Base-by-base conservation (phyloP, 1,140 invertebrate species). In the Asobara japonica region DNA sequence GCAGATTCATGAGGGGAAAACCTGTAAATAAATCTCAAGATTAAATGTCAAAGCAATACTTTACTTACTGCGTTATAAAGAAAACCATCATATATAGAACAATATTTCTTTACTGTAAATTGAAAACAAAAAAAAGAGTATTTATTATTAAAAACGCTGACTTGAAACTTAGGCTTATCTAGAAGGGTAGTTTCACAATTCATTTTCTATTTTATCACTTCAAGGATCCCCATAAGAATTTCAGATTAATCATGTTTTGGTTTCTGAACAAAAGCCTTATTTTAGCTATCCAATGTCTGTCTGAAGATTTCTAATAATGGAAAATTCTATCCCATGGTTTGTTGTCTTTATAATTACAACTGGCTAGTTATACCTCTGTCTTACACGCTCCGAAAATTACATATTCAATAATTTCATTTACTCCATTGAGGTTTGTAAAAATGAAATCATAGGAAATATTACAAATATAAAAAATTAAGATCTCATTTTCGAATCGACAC, bases 11-110 rank as follows among this genome's bases (percentile, higher is more conserved):
- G n/a, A n/a, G n/a, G n/a, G n/a, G n/a, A n/a, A n/a, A n/a, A n/a
- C n/a, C n/a, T n/a, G n/a, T n/a, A n/a, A n/a, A n/a, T n/a, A n/a
- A n/a, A n/a, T n/a, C n/a, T n/a, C n/a, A n/a, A n/a, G n/a, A n/a
- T n/a, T n/a, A n/a, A n/a, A n/a, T n/a, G n/a, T n/a, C n/a, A n/a
- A n/a, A n/a, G n/a, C n/a, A n/a, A n/a, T n/a, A n/a, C n/a, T n/a
- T n/a, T n/a, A n/a, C n/a, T n/a, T n/a, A n/a, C n/a, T n/a, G n/a
- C n/a, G n/a, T 38, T 48, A 29, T 30, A 56, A 69, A 56, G 27
- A 29, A 51, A 69, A 69, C 41, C 30, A 29, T 29, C 25, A 25
- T 56, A 56, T 27, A 65, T 45, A 25, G 45, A 69, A 56, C 66
- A 29, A 30, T 29, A 30, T 69, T 69, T 16, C 27, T 56, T 56